These are phyloP conservation scores for Neotoma lepida DNA, from an alignment of 2,113 vertebrate genomes.

Conservation along the genomic window DNA sequence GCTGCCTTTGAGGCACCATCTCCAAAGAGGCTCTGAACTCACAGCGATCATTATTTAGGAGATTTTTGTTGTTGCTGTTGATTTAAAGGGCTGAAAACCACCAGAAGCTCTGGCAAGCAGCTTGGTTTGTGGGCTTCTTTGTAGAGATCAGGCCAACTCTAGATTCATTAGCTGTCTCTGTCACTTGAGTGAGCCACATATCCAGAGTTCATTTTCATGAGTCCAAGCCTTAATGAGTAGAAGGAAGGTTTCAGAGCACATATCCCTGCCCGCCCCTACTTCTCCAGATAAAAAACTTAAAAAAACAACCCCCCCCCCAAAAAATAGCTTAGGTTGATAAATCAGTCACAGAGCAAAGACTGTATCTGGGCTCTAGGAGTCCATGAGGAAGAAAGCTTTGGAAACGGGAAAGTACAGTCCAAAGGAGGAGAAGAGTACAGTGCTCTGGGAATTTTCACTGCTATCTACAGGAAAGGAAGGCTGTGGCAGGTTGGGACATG, in stretches of 20 bases:
- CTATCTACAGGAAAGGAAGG: constrained; percentile 53
- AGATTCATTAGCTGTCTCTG: not conserved
- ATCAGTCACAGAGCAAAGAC: not conserved
- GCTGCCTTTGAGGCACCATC: not conserved
- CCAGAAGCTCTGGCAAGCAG: not conserved
- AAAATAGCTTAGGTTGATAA: constrained; percentile 11
- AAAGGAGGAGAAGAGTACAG: not conserved
- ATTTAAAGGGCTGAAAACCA: constrained; percentile 1
- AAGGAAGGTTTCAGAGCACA: constrained; percentile 17
- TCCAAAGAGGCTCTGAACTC: constrained; percentile 19
- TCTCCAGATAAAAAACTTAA: not conserved
- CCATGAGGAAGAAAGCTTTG: not conserved
- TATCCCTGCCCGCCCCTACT: not conserved
- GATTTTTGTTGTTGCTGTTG: not conserved
- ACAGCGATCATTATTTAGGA: not conserved
- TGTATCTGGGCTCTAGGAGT: not conserved
- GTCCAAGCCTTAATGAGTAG: constrained; percentile 9
- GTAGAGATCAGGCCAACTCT: not conserved
- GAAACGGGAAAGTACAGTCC: not conserved
- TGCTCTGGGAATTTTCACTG: not conserved
- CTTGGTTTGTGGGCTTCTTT: not conserved
- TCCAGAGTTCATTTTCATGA: not conserved
- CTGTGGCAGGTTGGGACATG: constrained; percentile 45
- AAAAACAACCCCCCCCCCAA: not conserved
- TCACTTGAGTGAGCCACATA: not conserved